Evolutionary conservation across 2,797 vertebrate genomes (phyloP), one percentile per base, ranked within the genome.

Genomic region (Xiphophorus birchmanni): DNA sequence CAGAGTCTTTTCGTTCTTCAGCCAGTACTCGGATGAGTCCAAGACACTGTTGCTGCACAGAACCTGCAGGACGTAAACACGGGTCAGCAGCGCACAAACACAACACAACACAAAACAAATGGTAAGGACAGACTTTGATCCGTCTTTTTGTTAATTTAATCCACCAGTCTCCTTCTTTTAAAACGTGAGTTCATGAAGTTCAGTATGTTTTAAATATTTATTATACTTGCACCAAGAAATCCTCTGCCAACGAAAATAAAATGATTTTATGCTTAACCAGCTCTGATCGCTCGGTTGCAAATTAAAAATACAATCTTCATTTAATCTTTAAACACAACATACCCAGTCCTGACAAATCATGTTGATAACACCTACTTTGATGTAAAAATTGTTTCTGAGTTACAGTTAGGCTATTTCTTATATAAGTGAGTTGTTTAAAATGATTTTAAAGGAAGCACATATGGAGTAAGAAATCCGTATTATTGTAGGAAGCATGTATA

Each of bases 1-100:
- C 89, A 98, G 95, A 5, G 95, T 94, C 87, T 97, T 98, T 91
- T 97, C 95, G 75, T 99, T 99, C 92, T 96, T 97, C 86, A 97
- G 89, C 98, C 98, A 99, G 95, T 98, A 99, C 86, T 99, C 98
- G 2, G 97, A 96, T 17, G 98, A 99, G 91, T 99, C 97, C 87
- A 97, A 95, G 80, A 97, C 90, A 78, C 96, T 97, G 86, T 96
- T 98, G 86, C 97, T 97, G 95, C 97, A 96, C 90, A 99, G 95
- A 77, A 99, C 97, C 98, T 99, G 95, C 86, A 84, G 90, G 90
- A 88, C 85, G 89, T 44, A 85, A 52, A 88, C 42, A 81, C 79
- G 83, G 86, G 18, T 3, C 60, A 10, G 45, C 35, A 87, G 35
- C 89, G 78, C 32, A 67, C 60, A 71, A 78, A 50, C 69, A 72